Evolutionary conservation across 2,113 vertebrate genomes (phyloP), one percentile per base, ranked within the genome.

Genomic region (Garra rufa): DNA sequence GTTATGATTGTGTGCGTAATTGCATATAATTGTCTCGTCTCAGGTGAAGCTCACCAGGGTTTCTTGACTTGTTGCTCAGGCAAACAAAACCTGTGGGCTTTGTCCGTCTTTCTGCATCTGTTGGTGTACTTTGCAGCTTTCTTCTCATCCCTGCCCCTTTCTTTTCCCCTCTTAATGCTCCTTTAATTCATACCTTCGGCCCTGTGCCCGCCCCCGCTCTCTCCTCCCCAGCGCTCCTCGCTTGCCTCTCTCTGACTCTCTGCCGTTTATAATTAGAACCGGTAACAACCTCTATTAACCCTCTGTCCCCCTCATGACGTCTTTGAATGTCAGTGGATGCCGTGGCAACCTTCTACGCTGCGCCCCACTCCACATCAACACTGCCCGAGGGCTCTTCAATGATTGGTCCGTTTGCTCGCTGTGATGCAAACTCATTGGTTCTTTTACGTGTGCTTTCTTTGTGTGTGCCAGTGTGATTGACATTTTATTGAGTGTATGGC

Each of bases 281-380:
- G 77, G 85, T 89, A 87, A 91, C 88, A 88, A 91, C 88, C 89
- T 90, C 90, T 89, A 86, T 78, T 89, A 88, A 87, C 87, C 87
- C 82, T 76, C 81, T 81, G 28, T 76, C 81, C 83, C 76, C 83
- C 87, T 67, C 24, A 81, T 91, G 90, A 91, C 89, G 88, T 90
- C 83, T 83, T 82, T 89, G 87, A 90, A 87, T 90, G 90, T 90
- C 85, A 90, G 81, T 81, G 81, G 89, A 85, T 88, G 81, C 89
- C 81, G 87, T 91, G 89, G 89, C 84, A 91, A 91, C 89, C 85
- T 81, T 85, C 48, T 65, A 59, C 52, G 43, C 43, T 70, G 30
- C 28, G 57, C 83, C 55, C 65, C 79, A 55, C 48, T 83, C 74
- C 43, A 82, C 86, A 86, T 84, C 76, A 61, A 48, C 59, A 59